A percentile compares a stretch with the other conserved stretches of the same genome.
Evolutionary conservation across 2,888 invertebrate species (phyloP).

Genomic region (Auanema sp.): DNA sequence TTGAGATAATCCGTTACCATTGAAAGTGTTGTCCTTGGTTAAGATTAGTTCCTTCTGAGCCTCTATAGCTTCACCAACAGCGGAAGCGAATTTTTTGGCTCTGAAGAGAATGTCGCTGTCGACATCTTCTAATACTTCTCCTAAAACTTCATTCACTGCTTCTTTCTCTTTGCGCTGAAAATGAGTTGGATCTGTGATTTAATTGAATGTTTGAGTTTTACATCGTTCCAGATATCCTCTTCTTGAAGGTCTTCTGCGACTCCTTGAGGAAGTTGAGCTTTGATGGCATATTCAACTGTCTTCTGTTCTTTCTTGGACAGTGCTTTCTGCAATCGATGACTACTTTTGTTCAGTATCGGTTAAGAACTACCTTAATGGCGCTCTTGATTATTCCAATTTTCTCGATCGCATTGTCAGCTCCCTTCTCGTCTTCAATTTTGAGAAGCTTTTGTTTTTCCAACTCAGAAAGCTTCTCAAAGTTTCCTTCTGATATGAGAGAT

Average conservation of each 20-base stretch:
- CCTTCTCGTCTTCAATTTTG: slow-evolving; percentile 8
- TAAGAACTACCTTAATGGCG: slow-evolving; percentile 16
- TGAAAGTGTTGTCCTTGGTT: neutral
- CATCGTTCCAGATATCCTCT: too few species aligned
- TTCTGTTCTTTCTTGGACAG: slow-evolving; percentile 19
- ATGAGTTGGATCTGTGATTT: too few species aligned
- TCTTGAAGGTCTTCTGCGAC: too few species aligned
- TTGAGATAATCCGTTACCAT: too few species aligned
- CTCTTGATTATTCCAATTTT: slow-evolving; percentile 17
- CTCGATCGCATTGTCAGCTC: slow-evolving; percentile 12
- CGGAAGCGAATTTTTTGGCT: slow-evolving; percentile 21
- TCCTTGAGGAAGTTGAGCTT: too few species aligned
- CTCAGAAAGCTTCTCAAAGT: slow-evolving; percentile 30
- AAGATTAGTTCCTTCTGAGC: slow-evolving; percentile 20
- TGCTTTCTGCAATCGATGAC: neutral
- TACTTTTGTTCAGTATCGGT: too few species aligned
- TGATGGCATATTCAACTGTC: slow-evolving; percentile 6
- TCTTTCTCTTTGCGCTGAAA: too few species aligned
- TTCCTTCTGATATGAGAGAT: slow-evolving; percentile 37
- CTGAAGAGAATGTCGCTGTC: slow-evolving; percentile 16
- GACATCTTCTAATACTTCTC: neutral
- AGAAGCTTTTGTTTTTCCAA: slow-evolving; percentile 17
- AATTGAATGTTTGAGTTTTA: too few species aligned
- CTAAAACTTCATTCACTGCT: neutral
- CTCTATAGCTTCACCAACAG: slow-evolving; percentile 14